These are phyloP conservation scores for Pipistrellus pygmaeus DNA, from an alignment of 2,797 vertebrate species.

Conservation along the genomic window DNA sequence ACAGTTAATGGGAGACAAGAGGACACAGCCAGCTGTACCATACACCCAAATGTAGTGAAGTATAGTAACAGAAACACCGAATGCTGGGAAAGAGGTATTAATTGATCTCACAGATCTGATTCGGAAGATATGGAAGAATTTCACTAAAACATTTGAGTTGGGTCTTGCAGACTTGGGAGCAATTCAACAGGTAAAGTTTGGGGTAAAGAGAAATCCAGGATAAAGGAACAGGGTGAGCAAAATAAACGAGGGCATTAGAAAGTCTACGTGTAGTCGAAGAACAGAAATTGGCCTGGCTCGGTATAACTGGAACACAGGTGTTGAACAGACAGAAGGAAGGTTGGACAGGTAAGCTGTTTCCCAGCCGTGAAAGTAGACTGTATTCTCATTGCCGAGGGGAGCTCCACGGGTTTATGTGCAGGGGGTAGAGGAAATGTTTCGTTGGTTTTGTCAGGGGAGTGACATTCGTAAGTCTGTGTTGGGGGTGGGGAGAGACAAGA, in stretches of 20 bases:
- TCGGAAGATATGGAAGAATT: neutral
- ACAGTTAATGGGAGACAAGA: neutral
- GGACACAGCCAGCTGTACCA: neutral
- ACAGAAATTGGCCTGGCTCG: neutral
- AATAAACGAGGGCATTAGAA: neutral
- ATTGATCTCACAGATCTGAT: neutral
- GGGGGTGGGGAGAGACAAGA: constrained; percentile 30
- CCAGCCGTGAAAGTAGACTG: neutral
- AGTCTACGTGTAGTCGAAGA: neutral
- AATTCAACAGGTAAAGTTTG: constrained; percentile 12
- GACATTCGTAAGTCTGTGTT: constrained; percentile 8
- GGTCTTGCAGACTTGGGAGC: neutral
- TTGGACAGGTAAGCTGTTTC: neutral
- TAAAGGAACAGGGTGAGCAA: neutral
- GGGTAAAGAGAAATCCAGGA: neutral
- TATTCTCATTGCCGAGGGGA: neutral
- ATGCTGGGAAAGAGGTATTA: neutral
- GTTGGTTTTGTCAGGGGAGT: neutral
- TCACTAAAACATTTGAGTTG: neutral
- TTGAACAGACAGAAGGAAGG: neutral
- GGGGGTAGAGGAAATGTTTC: neutral
- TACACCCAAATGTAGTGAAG: neutral
- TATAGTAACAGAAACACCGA: neutral
- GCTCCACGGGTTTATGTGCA: neutral
- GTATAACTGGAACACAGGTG: neutral